Base-by-base conservation (phyloP, 2,113 vertebrate species). In the Mesitornis unicolor region DNA sequence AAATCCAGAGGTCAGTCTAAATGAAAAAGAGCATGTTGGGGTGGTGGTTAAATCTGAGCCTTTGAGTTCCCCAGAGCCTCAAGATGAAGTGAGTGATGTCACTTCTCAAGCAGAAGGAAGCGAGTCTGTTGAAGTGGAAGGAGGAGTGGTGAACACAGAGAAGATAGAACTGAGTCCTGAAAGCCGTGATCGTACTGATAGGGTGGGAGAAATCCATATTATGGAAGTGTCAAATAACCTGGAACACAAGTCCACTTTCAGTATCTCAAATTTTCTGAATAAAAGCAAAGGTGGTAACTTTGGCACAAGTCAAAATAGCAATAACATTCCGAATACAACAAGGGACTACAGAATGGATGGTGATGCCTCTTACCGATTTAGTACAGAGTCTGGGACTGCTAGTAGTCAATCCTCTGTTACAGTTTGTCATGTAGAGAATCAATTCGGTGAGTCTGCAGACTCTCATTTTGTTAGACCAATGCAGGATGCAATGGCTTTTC, bases 101-200 rank as follows among this genome's bases (percentile, higher is more conserved):
- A 99, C 98, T 20, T 99, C 98, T 1, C 99, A 99, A 76, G 98
- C 99, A 5, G 99, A 99, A 91, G 98, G 99, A 65, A 99, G 98
- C 7, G 98, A 99, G 84, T 98, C 98, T 4, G 98, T 98, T 57
- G 99, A 99, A 94, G 98, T 98, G 43, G 98, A 98, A 42, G 98
- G 98, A 38, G 97, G 97, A 67, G 97, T 95, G 43, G 96, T 97
- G 53, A 97, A 86, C 38, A 97, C 98, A 10, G 99, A 99, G 94
- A 99, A 99, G 95, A 98, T 98, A 67, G 99, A 99, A 97, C 98
- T 99, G 90, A 99, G 99, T 95, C 99, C 99, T 5, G 98, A 99
- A 91, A 99, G 99, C 95, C 99, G 99, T 7, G 99, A 99, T 59
- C 98, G 98, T 42, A 98, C 98, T 1, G 98, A 99, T 87, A 96